A percentile compares a stretch with the other conserved stretches of the same genome.
Evolutionary conservation across 2,113 vertebrate genomes (phyloP).

Genomic region (Shinisaurus crocodilurus): DNA sequence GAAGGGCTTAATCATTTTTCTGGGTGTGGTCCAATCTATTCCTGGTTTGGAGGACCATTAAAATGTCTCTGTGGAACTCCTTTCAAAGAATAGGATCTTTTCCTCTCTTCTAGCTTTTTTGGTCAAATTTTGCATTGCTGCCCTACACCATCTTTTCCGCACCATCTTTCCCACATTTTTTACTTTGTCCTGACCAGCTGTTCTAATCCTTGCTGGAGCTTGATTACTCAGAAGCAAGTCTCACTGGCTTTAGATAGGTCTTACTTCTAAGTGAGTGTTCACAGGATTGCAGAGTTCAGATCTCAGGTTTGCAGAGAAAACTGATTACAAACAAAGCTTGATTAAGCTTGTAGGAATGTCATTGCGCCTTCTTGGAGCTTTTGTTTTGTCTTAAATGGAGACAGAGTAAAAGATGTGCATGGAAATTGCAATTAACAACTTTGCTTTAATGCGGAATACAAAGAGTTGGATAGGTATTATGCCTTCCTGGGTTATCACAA

Average conservation of each 20-base stretch:
- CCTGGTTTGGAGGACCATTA: neutral
- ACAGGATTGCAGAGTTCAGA: neutral
- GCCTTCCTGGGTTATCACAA: neutral
- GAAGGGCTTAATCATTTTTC: neutral
- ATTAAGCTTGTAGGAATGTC: neutral
- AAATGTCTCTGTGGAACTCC: accelerated
- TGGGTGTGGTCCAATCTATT: neutral
- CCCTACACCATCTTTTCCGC: neutral
- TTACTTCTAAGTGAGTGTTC: neutral
- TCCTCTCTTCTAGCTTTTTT: neutral
- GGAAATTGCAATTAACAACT: neutral
- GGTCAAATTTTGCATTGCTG: neutral
- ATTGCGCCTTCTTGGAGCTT: neutral
- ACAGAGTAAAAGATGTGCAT: neutral
- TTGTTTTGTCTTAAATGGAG: neutral
- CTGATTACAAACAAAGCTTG: neutral
- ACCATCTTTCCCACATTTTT: neutral
- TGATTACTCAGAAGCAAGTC: neutral
- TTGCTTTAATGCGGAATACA: neutral
- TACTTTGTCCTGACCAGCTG: neutral
- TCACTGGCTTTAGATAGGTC: neutral
- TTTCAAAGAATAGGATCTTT: neutral
- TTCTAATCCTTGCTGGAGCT: neutral
- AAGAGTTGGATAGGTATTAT: neutral
- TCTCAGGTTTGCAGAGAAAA: neutral